Conservation (phyloP, 2,888 invertebrate genomes). For the Amphipoea oculea region DNA sequence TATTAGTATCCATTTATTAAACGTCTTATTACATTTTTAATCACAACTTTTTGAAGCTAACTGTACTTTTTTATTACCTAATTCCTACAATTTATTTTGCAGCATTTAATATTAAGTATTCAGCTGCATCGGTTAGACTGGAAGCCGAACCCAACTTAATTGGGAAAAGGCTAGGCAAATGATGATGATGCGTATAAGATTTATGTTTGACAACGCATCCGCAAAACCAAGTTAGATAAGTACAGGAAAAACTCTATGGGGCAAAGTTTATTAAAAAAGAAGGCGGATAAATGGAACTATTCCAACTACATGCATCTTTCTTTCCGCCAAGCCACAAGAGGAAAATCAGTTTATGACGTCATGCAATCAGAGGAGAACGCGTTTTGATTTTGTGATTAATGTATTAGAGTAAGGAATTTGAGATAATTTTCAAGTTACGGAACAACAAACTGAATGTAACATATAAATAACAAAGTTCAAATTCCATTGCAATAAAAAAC, state of each 20-base stretch:
- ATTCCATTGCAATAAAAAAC: background rate
- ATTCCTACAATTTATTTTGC: background rate
- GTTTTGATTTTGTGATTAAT: background rate
- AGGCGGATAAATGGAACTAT: background rate
- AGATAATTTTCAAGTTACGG: background rate
- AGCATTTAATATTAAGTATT: background rate
- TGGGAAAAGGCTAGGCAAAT: background rate
- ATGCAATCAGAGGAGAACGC: background rate
- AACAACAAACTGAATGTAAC: background rate
- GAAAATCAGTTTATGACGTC: constrained; percentile 4
- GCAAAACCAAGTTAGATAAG: background rate
- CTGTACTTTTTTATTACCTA: background rate
- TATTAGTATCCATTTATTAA: background rate
- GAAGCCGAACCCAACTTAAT: background rate
- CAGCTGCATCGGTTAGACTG: background rate
- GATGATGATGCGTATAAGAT: background rate
- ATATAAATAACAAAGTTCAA: background rate
- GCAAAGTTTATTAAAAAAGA: constrained; percentile 1
- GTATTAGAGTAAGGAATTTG: background rate
- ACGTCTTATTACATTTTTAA: background rate
- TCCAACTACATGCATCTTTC: background rate
- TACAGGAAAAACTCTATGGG: constrained; percentile 25
- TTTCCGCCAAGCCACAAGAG: background rate
- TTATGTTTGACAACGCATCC: background rate
- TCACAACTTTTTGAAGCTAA: background rate